A percentile compares a stretch with the other conserved stretches of the same genome.
These are phyloP conservation scores for Hirudinaria manillensis DNA, from an alignment of 2,888 invertebrate genomes.

Conservation along the genomic window DNA sequence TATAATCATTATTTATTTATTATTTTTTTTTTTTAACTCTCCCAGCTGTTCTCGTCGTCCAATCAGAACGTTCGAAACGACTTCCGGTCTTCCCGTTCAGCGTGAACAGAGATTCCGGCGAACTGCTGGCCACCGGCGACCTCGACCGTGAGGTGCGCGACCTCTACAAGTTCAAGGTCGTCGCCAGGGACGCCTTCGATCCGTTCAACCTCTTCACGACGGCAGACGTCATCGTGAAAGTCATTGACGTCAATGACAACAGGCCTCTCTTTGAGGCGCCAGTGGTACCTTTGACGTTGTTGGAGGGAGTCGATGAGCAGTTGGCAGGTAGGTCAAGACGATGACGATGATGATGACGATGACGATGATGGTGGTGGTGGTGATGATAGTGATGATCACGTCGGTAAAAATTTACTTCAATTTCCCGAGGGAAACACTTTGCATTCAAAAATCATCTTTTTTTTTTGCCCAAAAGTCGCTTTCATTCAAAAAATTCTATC, in stretches of 20 bases:
- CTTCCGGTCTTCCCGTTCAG: constrained; percentile 4
- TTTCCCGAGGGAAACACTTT: neutral
- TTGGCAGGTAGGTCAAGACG: neutral
- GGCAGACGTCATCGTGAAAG: constrained; percentile 3
- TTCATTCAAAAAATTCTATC: no score
- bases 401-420: neutral
- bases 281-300: neutral
- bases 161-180: constrained; percentile 14
- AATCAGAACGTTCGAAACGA: no score
- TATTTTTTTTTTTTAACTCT: neutral
- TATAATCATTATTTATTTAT: neutral
- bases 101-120: neutral
- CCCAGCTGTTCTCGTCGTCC: neutral
- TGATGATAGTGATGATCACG: constrained; percentile 14
- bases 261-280: neutral
- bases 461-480: no score
- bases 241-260: neutral
- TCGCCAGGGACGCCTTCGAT: constrained; percentile 5
- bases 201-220: neutral
- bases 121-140: neutral
- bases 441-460: no score
- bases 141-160: neutral
- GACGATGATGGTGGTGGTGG: neutral
- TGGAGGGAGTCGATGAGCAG: neutral
- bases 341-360: constrained; percentile 17